Base-by-base conservation (phyloP, 2,888 invertebrate genomes). In the Trisateles emortualis region DNA sequence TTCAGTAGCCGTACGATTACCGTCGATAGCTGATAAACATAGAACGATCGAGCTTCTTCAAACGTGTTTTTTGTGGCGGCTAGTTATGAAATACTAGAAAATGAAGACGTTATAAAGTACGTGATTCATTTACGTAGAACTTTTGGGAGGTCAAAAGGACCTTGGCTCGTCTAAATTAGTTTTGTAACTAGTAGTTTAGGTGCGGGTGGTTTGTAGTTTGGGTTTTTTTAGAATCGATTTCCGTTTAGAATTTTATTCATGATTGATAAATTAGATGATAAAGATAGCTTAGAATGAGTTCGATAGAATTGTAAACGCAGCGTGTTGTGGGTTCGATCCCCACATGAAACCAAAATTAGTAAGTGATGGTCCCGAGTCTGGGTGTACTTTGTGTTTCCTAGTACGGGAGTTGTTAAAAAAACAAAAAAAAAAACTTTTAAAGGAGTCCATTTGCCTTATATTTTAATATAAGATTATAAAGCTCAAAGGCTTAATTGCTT, bases 41-140 rank as follows among this genome's bases (percentile, higher is more conserved):
- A 56, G 47, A 59, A 51, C 48, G 11, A 19, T 43, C n/a, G 11
- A 44, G 24, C 8, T 52, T 17, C 17, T 54, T 62, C 57, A 58
- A 67, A 70, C 62, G 58, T 51, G 40, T 66, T 81, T 81, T 80
- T 76, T 74, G 57, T 69, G 47, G 43, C 33, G 32, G 51, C 65
- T 65, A 69, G 68, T 78, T 75, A 76, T 53, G 54, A 54, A 73
- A 71, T 73, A 69, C 59, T 68, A 50, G 48, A 59, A 35, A 74
- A 81, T 81, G 74, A 76, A 80, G 81, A 77, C 70, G 76, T 80
- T 74, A 72, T 59, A 32, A 45, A 26, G 75, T 68, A 81, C 80
- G 81, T 81, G 80, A 57, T 63, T 69, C 64, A 74, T 78, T 72
- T 71, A 50, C 54, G 58, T 52, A 60, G 52, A 44, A 50, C 56